These are phyloP conservation scores for Zygogramma bicolorata DNA, from an alignment of 2,888 invertebrate genomes.

Conservation along the genomic window DNA sequence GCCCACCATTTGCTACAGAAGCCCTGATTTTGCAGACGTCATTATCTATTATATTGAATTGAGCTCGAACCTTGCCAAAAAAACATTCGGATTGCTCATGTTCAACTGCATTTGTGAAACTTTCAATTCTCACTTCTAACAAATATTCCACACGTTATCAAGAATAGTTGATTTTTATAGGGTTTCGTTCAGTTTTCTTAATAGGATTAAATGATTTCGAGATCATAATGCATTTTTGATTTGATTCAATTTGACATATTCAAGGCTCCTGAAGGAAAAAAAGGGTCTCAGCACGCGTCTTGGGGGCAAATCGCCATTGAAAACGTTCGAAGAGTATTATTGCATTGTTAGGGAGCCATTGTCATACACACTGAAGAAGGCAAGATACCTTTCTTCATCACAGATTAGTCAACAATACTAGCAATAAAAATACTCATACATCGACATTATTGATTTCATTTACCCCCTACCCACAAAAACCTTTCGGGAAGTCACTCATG, in stretches of 20 bases:
- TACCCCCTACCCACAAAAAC: neutral
- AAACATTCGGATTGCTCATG: no score
- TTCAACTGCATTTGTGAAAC: no score
- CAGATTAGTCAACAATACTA: neutral
- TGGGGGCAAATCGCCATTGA: neutral
- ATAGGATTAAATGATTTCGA: neutral
- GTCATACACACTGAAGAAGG: neutral
- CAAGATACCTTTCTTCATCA: neutral
- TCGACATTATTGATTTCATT: neutral
- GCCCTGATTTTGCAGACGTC: no score
- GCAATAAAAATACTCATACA: neutral
- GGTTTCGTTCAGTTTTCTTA: no score
- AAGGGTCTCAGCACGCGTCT: neutral
- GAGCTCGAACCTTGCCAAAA: no score
- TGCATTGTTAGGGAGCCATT: neutral
- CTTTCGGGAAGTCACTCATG: neutral
- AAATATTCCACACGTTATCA: no score
- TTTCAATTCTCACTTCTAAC: no score
- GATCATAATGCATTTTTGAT: neutral
- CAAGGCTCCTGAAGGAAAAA: neutral
- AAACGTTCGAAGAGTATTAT: neutral
- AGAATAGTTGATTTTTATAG: no score
- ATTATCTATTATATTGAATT: no score
- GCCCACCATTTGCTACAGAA: no score
- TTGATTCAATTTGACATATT: neutral